Evolutionary conservation across 2,113 vertebrate species (phyloP).

Genomic region (Neofelis nebulosa): DNA sequence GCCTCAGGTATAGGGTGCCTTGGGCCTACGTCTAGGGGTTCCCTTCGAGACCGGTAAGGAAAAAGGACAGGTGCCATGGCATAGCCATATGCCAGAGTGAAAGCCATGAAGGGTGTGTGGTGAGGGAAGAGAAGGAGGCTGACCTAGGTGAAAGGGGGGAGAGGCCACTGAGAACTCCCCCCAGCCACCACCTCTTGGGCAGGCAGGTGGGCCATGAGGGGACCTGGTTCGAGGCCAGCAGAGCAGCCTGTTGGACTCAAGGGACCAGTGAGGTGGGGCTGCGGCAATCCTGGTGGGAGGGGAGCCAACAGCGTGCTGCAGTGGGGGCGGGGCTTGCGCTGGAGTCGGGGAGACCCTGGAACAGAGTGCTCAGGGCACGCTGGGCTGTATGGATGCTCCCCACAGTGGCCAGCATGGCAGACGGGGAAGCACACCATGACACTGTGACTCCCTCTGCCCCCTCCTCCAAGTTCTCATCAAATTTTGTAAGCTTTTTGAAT

Average conservation of each 20-base stretch:
- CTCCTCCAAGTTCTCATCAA: accelerated
- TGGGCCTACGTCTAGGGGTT: neutral
- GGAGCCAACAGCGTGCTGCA: neutral
- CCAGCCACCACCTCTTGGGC: neutral
- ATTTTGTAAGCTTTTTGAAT: neutral
- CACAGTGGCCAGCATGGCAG: accelerated
- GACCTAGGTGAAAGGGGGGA: neutral
- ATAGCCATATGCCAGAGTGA: neutral
- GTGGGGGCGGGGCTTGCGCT: neutral
- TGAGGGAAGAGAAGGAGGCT: neutral
- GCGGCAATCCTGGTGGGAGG: too few species aligned
- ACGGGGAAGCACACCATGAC: neutral
- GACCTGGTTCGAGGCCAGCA: neutral
- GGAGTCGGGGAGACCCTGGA: neutral
- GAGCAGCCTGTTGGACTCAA: neutral
- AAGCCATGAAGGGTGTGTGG: neutral
- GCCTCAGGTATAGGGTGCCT: neutral
- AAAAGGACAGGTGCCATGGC: neutral
- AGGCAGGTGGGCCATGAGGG: neutral
- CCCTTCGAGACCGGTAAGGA: neutral
- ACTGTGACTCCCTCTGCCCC: neutral
- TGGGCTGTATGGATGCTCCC: neutral
- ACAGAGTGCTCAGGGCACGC: accelerated
- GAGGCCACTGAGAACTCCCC: neutral
- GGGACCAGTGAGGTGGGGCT: neutral